A percentile compares a stretch with the other conserved stretches of the same genome.
Evolutionary conservation across 2,797 vertebrate genomes (phyloP).

Genomic region (Hybognathus amarus): DNA sequence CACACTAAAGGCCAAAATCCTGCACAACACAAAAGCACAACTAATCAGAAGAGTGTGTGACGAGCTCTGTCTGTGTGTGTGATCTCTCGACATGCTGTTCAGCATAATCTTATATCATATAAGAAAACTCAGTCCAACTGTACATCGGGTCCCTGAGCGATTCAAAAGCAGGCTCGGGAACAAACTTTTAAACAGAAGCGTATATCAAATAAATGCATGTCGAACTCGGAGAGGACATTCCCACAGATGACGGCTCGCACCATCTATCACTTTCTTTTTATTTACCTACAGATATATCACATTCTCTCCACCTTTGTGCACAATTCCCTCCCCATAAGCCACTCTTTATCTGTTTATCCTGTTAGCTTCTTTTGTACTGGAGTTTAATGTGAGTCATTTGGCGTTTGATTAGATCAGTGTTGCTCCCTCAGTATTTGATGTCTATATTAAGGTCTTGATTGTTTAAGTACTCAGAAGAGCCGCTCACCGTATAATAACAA

Average conservation of each 20-base stretch:
- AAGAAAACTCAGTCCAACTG: not conserved
- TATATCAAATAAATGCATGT: not conserved
- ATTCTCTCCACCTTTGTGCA: not conserved
- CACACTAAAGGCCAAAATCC: not conserved
- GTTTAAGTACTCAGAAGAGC: conserved; percentile 24
- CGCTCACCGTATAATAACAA: conserved; percentile 13
- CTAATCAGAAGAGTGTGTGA: not conserved
- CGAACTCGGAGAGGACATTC: not conserved
- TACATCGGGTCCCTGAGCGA: not conserved
- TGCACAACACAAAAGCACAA: not conserved
- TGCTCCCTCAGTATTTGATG: conserved; percentile 42
- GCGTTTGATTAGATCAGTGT: conserved; percentile 33
- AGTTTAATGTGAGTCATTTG: conserved; percentile 10
- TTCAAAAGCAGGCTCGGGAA: not conserved
- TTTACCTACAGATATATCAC: conserved; percentile 15
- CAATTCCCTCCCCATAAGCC: conserved; percentile 1
- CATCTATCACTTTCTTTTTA: not conserved
- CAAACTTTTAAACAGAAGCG: too few relatives aligned
- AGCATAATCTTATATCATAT: not conserved
- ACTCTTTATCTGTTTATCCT: conserved; percentile 29
- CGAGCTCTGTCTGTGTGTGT: not conserved
- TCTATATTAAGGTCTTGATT: conserved; percentile 50
- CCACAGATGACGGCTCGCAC: not conserved
- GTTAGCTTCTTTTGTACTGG: conserved; percentile 18
- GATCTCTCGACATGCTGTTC: not conserved